Conservation (phyloP, 1,140 invertebrate species). For the Trichomalopsis sarcophagae region DNA sequence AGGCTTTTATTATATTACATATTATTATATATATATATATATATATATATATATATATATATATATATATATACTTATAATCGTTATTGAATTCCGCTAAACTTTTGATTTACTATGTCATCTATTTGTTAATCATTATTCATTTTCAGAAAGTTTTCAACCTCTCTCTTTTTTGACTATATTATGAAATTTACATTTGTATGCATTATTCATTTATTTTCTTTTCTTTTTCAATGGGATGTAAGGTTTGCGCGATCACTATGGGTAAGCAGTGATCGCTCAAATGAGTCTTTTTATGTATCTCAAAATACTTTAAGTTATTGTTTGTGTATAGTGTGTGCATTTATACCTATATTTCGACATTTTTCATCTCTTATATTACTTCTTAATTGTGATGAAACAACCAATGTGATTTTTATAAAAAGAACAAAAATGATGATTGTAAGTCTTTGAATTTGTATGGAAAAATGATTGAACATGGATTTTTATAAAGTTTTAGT, state of each 20-base stretch:
- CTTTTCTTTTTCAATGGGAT: not conserved
- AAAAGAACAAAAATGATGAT: not conserved
- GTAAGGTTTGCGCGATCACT: not conserved
- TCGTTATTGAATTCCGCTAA: conserved; percentile 21
- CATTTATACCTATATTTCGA: conserved; percentile 12
- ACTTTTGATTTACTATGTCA: conserved; percentile 14
- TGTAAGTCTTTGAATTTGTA: conserved; percentile 8
- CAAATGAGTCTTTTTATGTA: not conserved
- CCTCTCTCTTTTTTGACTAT: not conserved
- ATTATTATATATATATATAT: not conserved
- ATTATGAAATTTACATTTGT: conserved; percentile 2
- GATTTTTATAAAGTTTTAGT: not conserved
- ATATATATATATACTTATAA: conserved; percentile 17
- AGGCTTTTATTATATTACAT: conserved; percentile 16
- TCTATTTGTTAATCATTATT: conserved; percentile 33
- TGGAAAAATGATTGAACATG: not conserved
- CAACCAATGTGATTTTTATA: conserved; percentile 15
- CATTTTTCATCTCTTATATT: conserved; percentile 15
- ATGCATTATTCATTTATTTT: not conserved
- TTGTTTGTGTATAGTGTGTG: conserved; percentile 34
- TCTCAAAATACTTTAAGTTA: conserved; percentile 10
- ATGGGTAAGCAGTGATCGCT: not conserved
- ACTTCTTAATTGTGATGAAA: not conserved
- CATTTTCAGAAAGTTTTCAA: conserved; percentile 11
- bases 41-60: not conserved